Evolutionary conservation across 2,797 vertebrate species (phyloP).

Genomic region (Argyrosomus regius): DNA sequence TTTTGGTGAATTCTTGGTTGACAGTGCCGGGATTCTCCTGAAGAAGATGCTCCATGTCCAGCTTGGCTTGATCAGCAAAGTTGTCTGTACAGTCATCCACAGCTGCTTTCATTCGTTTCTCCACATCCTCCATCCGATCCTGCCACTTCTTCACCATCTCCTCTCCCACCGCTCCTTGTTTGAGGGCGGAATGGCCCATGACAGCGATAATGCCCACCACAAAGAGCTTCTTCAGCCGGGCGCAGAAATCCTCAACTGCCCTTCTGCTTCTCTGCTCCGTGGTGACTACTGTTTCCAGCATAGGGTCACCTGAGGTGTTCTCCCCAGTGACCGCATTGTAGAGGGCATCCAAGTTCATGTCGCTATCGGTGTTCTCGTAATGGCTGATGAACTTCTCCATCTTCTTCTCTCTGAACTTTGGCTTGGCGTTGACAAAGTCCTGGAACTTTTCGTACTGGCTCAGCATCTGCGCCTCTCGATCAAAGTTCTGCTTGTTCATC

Average conservation of each 20-base stretch:
- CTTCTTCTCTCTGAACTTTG: slow-evolving; percentile 85
- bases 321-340: slow-evolving; percentile 84
- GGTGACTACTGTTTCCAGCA: slow-evolving; percentile 81
- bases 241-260: slow-evolving; percentile 87
- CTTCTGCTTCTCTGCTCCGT: slow-evolving; percentile 81
- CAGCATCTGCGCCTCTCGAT: slow-evolving; percentile 84
- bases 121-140: slow-evolving; percentile 83
- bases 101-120: slow-evolving; percentile 85
- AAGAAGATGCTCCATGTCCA: slow-evolving; percentile 78
- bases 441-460: slow-evolving; percentile 89
- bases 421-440: slow-evolving; percentile 85
- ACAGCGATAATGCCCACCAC: slow-evolving; percentile 86
- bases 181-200: slow-evolving; percentile 85
- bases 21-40: slow-evolving; percentile 68
- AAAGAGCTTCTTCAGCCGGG: slow-evolving; percentile 86
- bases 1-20: slow-evolving; percentile 71
- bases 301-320: slow-evolving; percentile 75
- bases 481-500: slow-evolving; percentile 88
- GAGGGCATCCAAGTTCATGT: slow-evolving; percentile 85
- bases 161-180: slow-evolving; percentile 77
- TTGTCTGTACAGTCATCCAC: slow-evolving; percentile 86
- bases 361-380: slow-evolving; percentile 82
- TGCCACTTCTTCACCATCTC: slow-evolving; percentile 86
- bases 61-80: slow-evolving; percentile 84
- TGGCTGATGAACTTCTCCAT: slow-evolving; percentile 86